Evolutionary conservation across 2,113 vertebrate genomes (phyloP).

Genomic region (Lophura nycthemera): DNA sequence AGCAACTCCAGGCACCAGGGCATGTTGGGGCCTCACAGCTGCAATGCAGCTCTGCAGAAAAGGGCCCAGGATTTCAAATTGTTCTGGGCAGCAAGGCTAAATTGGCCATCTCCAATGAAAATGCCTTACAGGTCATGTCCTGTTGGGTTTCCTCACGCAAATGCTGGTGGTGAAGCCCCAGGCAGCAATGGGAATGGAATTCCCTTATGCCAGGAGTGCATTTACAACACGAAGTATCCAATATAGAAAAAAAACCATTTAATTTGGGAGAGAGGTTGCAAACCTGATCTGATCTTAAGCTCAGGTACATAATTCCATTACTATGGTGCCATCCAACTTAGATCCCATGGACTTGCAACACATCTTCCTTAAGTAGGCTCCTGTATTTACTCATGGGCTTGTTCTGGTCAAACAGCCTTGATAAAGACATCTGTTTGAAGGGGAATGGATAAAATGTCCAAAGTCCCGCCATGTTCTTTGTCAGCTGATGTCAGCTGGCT

Average conservation of each 20-base stretch:
- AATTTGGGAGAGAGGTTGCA: background rate
- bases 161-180: background rate
- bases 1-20: background rate
- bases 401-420: background rate
- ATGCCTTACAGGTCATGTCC: background rate
- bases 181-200: background rate
- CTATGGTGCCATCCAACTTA: background rate
- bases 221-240: background rate
- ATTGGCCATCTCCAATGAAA: background rate
- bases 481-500: slow-evolving; percentile 58
- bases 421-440: slow-evolving; percentile 25
- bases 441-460: slow-evolving; percentile 16
- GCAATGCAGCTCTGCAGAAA: background rate
- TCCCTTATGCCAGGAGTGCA: background rate
- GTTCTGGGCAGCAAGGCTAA: background rate
- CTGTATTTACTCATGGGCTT: background rate
- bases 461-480: background rate
- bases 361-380: background rate
- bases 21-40: background rate
- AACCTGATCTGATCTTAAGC: background rate
- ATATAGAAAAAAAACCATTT: background rate
- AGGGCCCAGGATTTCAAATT: too few species aligned
- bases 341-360: background rate
- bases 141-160: background rate
- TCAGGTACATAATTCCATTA: background rate